These are phyloP conservation scores for Coelopa pilipes DNA, from an alignment of 2,888 invertebrate species.

Conservation along the genomic window DNA sequence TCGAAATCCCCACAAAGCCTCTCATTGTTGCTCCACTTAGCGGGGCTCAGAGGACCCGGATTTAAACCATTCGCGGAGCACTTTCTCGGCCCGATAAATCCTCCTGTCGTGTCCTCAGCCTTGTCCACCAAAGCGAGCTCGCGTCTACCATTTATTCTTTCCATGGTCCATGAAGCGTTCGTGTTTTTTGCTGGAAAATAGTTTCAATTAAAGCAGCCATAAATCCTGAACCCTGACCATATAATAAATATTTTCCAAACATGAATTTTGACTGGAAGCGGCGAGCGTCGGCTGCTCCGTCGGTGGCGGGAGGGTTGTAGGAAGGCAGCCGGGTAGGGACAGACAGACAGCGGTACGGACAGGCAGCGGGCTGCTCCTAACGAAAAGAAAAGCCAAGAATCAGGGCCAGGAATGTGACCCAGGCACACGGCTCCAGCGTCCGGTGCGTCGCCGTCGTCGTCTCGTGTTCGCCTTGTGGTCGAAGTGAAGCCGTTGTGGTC, in stretches of 20 bases:
- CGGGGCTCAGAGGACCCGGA: no score
- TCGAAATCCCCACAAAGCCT: no score
- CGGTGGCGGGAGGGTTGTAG: no score
- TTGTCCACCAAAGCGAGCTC: no score
- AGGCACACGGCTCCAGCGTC: conserved; percentile 1
- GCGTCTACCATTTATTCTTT: no score
- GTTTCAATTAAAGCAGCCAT: conserved; percentile 14
- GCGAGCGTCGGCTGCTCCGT: neutral
- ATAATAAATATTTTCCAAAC: conserved; percentile 8
- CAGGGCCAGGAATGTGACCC: conserved; percentile 14
- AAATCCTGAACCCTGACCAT: conserved; percentile 3
- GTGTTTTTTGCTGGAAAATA: neutral
- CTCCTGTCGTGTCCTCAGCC: neutral
- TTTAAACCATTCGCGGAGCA: neutral
- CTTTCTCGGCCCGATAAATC: neutral
- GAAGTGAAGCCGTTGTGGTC: no score
- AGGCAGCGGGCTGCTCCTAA: neutral
- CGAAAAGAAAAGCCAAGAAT: conserved; percentile 4
- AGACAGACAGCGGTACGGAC: no score
- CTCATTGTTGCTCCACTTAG: no score
- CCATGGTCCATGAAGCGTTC: no score
- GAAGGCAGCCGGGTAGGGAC: no score
- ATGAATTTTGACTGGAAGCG: conserved; percentile 8
- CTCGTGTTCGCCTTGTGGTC: neutral
- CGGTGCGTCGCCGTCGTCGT: neutral